Base-by-base conservation (phyloP, 2,888 invertebrate genomes). In the Lithophane socia region DNA sequence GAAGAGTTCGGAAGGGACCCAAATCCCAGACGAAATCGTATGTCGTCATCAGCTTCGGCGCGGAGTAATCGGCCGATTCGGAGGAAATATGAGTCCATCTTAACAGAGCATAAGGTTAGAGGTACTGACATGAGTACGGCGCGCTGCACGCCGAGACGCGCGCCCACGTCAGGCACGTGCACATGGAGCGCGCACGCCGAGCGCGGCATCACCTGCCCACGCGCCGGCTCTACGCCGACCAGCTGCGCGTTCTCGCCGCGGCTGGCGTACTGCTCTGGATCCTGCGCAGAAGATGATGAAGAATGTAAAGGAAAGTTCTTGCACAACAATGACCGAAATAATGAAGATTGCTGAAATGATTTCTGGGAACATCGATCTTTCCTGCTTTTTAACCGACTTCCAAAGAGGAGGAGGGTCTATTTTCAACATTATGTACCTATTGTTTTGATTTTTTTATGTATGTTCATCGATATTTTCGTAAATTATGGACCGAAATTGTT, bases 91-190 rank as follows among this genome's bases (percentile, higher is more conserved):
- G 29, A 52, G 13, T 29, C 24, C 12, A 18, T 9, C 2, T n/a
- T 54, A 37, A 0, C 37, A 37, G 52, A 37, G 9, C 1, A 54
- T 21, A 61, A 70, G 37, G 12, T 21, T 54, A 42, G 13, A 1
- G 64, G 13, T 42, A 72, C 54, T 47, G 8, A 94, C 95, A 94
- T 93, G 74, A 95, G 92, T 49, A 94, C 95, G 12, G 93, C 92
- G 4, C 94, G 91, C 24, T 91, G 92, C 21, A 88, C 77, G 72
- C 95, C 94, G 21, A 87, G 85, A 3, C 7, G 18, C 10, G 58
- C 71, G n/a, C 93, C 94, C 8, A 79, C 93, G 86, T 92, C 90
- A 3, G 92, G 92, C 80, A 90, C 91, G 71, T 82, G 80, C 68
- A 95, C 93, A 71, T 78, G 88, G 74, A 91, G 73, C 18, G 77